A percentile compares a stretch with the other conserved stretches of the same genome.
phyloP scores from a whole-genome alignment of 2,888 invertebrate genomes.

The Taphrorychus bicolor region DNA sequence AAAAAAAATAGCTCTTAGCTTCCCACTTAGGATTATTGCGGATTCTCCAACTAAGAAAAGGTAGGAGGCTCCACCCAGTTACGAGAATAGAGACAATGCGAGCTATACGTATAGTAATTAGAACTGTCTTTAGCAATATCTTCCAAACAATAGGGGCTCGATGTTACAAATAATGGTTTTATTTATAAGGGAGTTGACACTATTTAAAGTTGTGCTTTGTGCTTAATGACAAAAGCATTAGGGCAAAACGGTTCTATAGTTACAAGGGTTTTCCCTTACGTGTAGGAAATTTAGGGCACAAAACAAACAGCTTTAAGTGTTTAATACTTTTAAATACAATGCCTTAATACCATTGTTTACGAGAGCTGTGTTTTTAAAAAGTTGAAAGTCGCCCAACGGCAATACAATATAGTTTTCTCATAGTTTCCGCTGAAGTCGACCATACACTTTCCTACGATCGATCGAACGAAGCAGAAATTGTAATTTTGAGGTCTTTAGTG shows the following conservation, averaged over 20 bases:
- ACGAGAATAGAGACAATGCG: too few relatives aligned
- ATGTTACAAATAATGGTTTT: background rate
- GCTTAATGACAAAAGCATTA: background rate
- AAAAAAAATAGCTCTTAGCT: background rate
- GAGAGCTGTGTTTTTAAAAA: too few relatives aligned
- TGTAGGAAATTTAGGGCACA: background rate
- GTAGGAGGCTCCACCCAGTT: too few relatives aligned
- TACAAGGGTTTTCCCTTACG: background rate
- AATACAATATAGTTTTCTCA: too few relatives aligned
- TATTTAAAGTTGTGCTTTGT: background rate
- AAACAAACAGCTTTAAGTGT: background rate
- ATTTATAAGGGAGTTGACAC: background rate
- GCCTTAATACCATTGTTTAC: too few relatives aligned
- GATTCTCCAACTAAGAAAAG: background rate
- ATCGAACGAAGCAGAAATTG: too few relatives aligned
- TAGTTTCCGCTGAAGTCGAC: too few relatives aligned
- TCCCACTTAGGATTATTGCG: background rate
- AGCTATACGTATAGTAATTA: background rate
- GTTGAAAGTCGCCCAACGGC: too few relatives aligned
- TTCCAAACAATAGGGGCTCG: background rate
- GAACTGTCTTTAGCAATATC: background rate
- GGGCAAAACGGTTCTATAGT: background rate
- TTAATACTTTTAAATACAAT: too few relatives aligned
- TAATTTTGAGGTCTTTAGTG: too few relatives aligned
- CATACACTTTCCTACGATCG: too few relatives aligned